Evolutionary conservation across 1,140 invertebrate genomes (phyloP).

Genomic region (Drosophila busckii): DNA sequence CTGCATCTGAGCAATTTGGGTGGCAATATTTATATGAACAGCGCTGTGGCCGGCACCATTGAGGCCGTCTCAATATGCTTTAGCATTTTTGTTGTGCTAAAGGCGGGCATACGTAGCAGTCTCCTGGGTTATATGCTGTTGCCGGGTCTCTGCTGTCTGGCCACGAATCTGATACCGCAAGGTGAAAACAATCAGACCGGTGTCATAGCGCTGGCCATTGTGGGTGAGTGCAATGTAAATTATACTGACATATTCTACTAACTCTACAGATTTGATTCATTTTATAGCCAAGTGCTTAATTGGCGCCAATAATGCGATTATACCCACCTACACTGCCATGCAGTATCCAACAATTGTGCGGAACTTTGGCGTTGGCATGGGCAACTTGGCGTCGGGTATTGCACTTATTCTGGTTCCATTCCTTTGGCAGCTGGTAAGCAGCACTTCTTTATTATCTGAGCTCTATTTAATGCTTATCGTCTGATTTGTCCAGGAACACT

Average conservation of each 20-base stretch:
- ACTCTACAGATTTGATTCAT: background rate
- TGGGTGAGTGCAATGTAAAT: constrained; percentile 57
- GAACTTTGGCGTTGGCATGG: constrained; percentile 86
- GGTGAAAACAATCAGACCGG: constrained; percentile 74
- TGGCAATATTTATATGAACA: constrained; percentile 84
- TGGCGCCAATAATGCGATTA: constrained; percentile 84
- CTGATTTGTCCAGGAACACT: constrained; percentile 55
- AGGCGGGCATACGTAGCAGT: constrained; percentile 83
- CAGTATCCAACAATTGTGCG: constrained; percentile 86
- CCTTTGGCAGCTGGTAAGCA: constrained; percentile 85
- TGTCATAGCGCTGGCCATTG: constrained; percentile 81
- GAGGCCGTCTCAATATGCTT: constrained; percentile 85
- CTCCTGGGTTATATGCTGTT: constrained; percentile 83
- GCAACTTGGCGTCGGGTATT: constrained; percentile 85
- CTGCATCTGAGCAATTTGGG: constrained; percentile 84
- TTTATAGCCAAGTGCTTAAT: constrained; percentile 83
- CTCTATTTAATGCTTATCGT: background rate
- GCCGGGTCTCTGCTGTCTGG: constrained; percentile 83
- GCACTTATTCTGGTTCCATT: constrained; percentile 85
- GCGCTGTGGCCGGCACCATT: constrained; percentile 83
- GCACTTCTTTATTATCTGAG: background rate
- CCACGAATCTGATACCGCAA: constrained; percentile 80
- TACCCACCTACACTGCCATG: constrained; percentile 86
- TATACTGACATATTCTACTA: background rate
- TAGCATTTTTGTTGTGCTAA: constrained; percentile 84